These are phyloP conservation scores for Trissonchulus latispiculum DNA, from an alignment of 2,888 invertebrate genomes.

Conservation along the genomic window DNA sequence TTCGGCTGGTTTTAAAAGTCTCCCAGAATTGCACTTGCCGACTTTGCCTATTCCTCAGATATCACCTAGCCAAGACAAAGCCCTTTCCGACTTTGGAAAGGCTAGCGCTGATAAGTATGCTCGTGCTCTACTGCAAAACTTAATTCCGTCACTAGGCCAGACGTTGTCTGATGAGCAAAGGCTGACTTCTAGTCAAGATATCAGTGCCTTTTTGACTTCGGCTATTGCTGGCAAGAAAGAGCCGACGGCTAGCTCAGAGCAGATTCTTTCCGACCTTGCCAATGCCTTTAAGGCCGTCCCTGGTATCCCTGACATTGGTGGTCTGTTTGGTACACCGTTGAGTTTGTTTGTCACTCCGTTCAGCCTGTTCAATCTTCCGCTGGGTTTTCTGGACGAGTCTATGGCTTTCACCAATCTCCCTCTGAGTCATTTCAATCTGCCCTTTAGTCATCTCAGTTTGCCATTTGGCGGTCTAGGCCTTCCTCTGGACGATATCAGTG, in stretches of 20 bases:
- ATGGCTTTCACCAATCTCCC: constrained; percentile 22
- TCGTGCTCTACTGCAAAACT: neutral
- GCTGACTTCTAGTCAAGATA: neutral
- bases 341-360: constrained; percentile 20
- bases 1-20: neutral
- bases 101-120: neutral
- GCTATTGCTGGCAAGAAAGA: neutral
- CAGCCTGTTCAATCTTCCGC: constrained; percentile 20
- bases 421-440: constrained; percentile 23
- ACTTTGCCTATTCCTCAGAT: neutral
- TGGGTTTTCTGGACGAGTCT: constrained; percentile 22
- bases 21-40: neutral
- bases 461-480: constrained; percentile 21
- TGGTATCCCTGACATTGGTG: constrained; percentile 19
- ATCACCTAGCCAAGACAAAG: neutral
- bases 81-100: neutral
- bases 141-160: neutral
- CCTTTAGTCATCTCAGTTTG: constrained; percentile 19
- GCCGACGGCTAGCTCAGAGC: neutral
- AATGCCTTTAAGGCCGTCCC: neutral
- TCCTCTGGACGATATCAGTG: constrained; percentile 15
- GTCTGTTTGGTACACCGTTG: constrained; percentile 20
- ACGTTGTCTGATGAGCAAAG: neutral
- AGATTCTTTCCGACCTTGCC: neutral
- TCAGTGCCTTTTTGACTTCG: neutral